Conservation (phyloP, 2,113 vertebrate genomes). For the Callithrix jacchus region DNA sequence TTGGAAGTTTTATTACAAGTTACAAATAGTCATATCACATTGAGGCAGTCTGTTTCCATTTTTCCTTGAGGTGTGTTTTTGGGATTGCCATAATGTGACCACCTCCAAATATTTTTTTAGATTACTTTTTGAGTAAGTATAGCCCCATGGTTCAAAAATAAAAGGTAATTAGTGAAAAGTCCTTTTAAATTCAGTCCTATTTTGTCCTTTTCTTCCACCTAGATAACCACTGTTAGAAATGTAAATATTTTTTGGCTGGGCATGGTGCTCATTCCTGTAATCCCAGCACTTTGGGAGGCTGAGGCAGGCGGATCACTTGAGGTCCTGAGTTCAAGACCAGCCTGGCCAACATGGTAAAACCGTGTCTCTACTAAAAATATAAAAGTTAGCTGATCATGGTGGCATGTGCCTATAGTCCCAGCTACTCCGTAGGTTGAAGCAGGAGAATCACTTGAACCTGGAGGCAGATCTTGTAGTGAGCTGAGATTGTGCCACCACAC, state of each 20-base stretch:
- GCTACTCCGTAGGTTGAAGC: no score
- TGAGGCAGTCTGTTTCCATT: not conserved
- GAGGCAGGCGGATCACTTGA: no score
- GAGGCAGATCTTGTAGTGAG: no score
- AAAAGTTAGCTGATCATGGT: no score
- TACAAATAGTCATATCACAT: not conserved
- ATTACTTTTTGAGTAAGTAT: not conserved
- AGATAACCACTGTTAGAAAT: not conserved
- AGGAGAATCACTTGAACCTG: no score
- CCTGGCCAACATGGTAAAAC: no score
- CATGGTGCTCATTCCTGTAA: no score
- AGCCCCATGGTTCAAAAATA: not conserved
- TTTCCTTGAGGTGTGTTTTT: not conserved
- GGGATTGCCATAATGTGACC: not conserved
- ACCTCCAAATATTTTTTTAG: not conserved
- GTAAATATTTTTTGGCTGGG: not conserved
- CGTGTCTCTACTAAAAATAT: no score
- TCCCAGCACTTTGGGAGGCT: no score
- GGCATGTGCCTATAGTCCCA: no score
- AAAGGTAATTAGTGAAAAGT: not conserved
- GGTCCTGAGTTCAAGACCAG: no score
- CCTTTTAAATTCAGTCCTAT: not conserved
- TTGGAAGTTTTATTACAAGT: not conserved
- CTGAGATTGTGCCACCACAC: no score
- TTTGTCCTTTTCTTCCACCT: not conserved